These are phyloP conservation scores for Tanypteryx hageni DNA, from an alignment of 2,888 invertebrate species.

Conservation along the genomic window DNA sequence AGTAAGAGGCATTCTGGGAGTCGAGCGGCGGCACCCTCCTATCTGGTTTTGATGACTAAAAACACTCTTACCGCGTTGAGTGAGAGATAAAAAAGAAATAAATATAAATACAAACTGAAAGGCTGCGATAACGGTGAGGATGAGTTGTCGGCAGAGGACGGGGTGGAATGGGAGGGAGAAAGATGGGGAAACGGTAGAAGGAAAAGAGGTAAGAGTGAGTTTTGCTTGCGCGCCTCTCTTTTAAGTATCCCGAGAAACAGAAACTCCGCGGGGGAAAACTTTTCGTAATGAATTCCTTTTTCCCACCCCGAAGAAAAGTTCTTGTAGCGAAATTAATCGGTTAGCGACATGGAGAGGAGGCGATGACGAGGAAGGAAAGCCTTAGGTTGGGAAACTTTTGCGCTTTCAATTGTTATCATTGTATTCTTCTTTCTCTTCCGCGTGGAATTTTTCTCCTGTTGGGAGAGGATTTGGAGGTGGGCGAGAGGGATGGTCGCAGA, in stretches of 20 bases:
- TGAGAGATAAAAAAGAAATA: too few relatives aligned
- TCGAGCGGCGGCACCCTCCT: neutral
- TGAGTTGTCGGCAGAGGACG: neutral
- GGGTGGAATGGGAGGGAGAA: neutral
- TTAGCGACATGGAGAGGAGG: slow-evolving; percentile 35
- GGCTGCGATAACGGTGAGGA: neutral
- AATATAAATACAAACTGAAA: too few relatives aligned
- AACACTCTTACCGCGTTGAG: slow-evolving; percentile 2
- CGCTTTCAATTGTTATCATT: slow-evolving; percentile 33
- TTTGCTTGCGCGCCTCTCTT: slow-evolving; percentile 25
- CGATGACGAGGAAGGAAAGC: slow-evolving; percentile 45
- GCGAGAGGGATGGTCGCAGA: neutral
- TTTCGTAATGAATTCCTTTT: slow-evolving; percentile 59
- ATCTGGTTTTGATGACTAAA: slow-evolving; percentile 37
- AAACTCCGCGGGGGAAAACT: neutral
- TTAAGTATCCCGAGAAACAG: slow-evolving; percentile 33
- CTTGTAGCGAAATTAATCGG: slow-evolving; percentile 58
- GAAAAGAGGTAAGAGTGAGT: neutral
- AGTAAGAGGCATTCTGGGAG: neutral
- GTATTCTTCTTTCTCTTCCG: neutral
- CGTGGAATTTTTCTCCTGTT: slow-evolving; percentile 12
- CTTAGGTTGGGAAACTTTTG: slow-evolving; percentile 13
- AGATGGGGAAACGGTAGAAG: neutral
- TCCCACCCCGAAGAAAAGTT: slow-evolving; percentile 22
- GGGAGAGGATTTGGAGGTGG: neutral